Conservation (phyloP, 2,888 invertebrate species). For the Rhodophaea formosa region DNA sequence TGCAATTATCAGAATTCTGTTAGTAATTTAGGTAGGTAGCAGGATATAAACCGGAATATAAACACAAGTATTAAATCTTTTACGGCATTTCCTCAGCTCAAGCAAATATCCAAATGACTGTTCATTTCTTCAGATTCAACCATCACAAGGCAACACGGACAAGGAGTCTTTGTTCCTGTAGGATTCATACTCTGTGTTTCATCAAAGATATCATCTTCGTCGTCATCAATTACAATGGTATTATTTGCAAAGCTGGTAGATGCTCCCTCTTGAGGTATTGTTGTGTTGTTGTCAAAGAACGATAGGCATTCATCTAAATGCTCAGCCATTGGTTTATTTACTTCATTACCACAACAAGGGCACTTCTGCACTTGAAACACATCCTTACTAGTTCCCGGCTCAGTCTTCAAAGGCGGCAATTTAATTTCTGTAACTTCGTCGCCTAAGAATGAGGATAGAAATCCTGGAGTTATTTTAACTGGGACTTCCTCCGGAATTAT, state of each 20-base stretch:
- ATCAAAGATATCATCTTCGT: slow-evolving; percentile 57
- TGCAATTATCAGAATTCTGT: not conserved
- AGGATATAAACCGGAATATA: no score
- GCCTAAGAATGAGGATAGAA: slow-evolving; percentile 28
- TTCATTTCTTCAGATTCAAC: slow-evolving; percentile 79
- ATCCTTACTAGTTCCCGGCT: slow-evolving; percentile 36
- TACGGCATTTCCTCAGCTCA: slow-evolving; percentile 32
- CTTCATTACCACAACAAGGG: slow-evolving; percentile 64
- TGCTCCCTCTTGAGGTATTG: slow-evolving; percentile 56
- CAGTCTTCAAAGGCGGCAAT: slow-evolving; percentile 37
- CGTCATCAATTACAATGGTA: slow-evolving; percentile 53
- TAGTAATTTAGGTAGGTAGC: no score
- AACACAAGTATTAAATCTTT: not conserved
- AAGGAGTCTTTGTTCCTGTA: slow-evolving; percentile 74
- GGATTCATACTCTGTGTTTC: slow-evolving; percentile 62
- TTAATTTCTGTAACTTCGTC: slow-evolving; percentile 27
- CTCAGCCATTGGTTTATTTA: slow-evolving; percentile 55
- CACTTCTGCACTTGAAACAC: slow-evolving; percentile 46
- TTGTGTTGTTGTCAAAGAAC: slow-evolving; percentile 66
- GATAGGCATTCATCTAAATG: slow-evolving; percentile 78
- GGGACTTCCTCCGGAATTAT: slow-evolving; percentile 24
- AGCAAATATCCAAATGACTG: slow-evolving; percentile 78
- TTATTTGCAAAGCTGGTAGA: slow-evolving; percentile 43
- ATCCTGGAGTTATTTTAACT: slow-evolving; percentile 24
- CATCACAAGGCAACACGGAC: slow-evolving; percentile 82